Evolutionary conservation across 2,888 invertebrate species (phyloP), one percentile per base, ranked within the genome.

Genomic region (Blera fallax): DNA sequence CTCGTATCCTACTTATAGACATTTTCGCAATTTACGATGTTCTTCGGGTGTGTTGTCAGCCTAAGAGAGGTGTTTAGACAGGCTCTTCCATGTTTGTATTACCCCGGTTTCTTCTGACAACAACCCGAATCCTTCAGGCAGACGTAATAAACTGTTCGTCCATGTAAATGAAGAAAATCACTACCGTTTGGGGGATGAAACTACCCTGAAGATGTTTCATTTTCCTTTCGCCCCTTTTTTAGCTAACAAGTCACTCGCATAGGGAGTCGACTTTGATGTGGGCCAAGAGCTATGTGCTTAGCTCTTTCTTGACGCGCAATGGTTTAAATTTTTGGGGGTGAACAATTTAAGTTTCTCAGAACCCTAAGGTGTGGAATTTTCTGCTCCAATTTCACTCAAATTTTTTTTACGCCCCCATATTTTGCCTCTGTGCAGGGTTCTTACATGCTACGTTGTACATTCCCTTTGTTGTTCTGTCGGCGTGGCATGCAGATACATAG

Each of bases 311-410:
- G 27, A 43, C 10, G 29, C 11, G 27, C 24, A 29, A n/a, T 18
- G 54, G 58, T 64, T 34, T 40, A 82, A 70, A 60, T 40, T 3
- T 45, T 43, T 64, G 16, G 21, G 24, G 43, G 40, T 5, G 48
- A 24, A 72, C 32, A 72, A 58, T 24, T 70, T 60, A 34, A 77
- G 70, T 18, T 67, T 64, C 16, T 2, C 60, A n/a, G 14, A 58
- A 29, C 76, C 65, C 43, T 37, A 67, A 83, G 78, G 82, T 72
- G 82, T 54, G 58, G 72, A 83, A 60, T 73, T 73, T 67, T 65
- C 52, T 54, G 64, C 72, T 67, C 77, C 40, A 72, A 65, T 82
- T 82, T 82, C 65, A 58, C 48, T 65, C 54, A 56, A 62, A 58
- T 77, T 77, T 58, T 58, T 40, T 52, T 52, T 54, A 77, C 50